These are phyloP conservation scores for Penelope pileata DNA, from an alignment of 2,113 vertebrate genomes.

Conservation along the genomic window DNA sequence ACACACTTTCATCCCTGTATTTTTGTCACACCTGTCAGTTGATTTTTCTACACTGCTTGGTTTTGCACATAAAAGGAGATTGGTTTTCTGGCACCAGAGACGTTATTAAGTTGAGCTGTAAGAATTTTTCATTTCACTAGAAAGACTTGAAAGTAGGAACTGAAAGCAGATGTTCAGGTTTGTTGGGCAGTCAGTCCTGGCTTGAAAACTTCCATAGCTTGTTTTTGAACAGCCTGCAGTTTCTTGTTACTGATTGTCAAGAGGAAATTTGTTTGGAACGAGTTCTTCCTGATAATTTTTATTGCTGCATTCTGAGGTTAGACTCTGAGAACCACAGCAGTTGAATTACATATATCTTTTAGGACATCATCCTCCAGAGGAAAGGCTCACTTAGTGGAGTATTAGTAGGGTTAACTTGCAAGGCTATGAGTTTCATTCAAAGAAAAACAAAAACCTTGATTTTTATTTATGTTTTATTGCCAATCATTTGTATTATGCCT, in stretches of 20 bases:
- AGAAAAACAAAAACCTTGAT: not conserved
- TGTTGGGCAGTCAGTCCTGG: not conserved
- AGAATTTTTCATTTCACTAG: constrained; percentile 39
- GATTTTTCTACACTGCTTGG: constrained; percentile 4
- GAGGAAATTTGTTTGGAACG: constrained; percentile 47
- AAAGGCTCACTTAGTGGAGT: not conserved
- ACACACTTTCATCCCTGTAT: not conserved
- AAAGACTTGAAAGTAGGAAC: constrained; percentile 67
- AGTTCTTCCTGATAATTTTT: constrained; percentile 60
- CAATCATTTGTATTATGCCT: not conserved
- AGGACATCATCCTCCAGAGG: not conserved
- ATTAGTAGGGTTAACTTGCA: not conserved
- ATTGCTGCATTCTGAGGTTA: constrained; percentile 24
- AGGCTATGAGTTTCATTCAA: not conserved
- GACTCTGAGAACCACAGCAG: not conserved
- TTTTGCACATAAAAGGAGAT: not conserved
- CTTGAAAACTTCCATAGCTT: constrained; percentile 22
- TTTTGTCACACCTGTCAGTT: not conserved
- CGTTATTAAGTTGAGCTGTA: not conserved
- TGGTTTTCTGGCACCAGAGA: constrained; percentile 30
- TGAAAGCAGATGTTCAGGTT: constrained; percentile 67
- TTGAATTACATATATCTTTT: not conserved
- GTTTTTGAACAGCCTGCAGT: constrained; percentile 13
- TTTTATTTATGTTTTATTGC: not conserved
- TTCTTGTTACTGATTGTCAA: constrained; percentile 49